Conservation (phyloP, 2,888 invertebrate genomes). For the Nysson spinosus region DNA sequence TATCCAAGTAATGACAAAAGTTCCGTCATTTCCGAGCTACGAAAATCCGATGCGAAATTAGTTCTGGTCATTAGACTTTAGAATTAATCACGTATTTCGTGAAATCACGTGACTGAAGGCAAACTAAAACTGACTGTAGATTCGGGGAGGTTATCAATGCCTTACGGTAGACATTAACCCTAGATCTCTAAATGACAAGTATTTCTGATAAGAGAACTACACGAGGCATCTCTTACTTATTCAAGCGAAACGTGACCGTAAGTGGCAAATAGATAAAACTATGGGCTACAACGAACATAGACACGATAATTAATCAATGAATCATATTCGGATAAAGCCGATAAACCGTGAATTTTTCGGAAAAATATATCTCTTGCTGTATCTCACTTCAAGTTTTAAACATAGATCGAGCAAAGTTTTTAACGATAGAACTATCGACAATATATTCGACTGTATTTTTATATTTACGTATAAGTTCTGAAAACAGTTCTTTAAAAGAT, state of each 20-base stretch:
- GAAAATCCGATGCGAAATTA: no score
- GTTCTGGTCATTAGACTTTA: no score
- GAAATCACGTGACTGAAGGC: neutral
- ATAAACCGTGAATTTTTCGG: conserved; percentile 18
- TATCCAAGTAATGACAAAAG: no score
- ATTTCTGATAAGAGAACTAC: conserved; percentile 23
- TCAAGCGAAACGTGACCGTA: conserved; percentile 9
- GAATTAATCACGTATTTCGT: no score
- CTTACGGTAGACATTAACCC: conserved; percentile 44
- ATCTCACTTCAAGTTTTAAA: no score
- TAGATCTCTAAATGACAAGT: conserved; percentile 33
- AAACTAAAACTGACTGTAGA: conserved; percentile 18
- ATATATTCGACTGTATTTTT: no score
- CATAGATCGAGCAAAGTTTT: no score
- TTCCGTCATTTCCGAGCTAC: no score
- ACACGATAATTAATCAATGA: neutral
- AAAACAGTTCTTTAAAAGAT: no score
- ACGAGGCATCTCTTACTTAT: conserved; percentile 4
- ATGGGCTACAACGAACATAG: conserved; percentile 9
- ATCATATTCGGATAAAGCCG: conserved; percentile 1
- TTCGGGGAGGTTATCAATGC: conserved; percentile 37
- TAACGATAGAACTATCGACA: no score
- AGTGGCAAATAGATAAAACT: conserved; percentile 6
- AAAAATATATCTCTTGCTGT: no score
- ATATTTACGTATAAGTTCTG: no score